Percentiles rank a stretch among this genome's conserved stretches.
Conservation (phyloP, 2,113 vertebrate genomes). For the Ameiurus melas region DNA sequence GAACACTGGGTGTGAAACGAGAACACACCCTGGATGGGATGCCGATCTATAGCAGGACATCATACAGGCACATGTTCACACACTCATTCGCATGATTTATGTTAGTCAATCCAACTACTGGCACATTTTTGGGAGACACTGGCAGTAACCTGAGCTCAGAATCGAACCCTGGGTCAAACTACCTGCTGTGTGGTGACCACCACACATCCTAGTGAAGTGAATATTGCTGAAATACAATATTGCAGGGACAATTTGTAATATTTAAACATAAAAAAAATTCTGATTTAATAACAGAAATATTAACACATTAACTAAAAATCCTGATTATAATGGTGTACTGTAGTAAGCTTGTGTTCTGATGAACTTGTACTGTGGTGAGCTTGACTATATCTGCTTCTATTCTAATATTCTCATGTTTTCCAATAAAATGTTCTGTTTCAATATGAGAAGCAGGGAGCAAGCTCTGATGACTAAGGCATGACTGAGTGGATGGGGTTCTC, state of each 20-base stretch:
- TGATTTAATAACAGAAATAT: not conserved
- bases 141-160: not conserved
- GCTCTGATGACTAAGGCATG: not conserved
- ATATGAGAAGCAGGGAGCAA: not conserved
- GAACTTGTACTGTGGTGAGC: not conserved
- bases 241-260: not conserved
- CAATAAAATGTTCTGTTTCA: slow-evolving; percentile 4
- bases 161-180: not conserved
- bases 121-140: not conserved
- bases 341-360: not conserved
- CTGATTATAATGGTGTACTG: not conserved
- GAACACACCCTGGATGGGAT: not conserved
- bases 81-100: not conserved
- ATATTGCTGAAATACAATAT: not conserved
- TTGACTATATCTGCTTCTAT: not conserved
- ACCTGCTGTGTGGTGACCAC: not conserved
- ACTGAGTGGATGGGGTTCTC: slow-evolving; percentile 18
- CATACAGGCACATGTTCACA: not conserved
- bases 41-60: not conserved
- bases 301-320: not conserved
- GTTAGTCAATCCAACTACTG: not conserved
- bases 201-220: not conserved
- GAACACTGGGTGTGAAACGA: not conserved
- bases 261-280: not conserved
- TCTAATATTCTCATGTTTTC: not conserved